Conservation (phyloP, 2,797 vertebrate species). For the Phrynocephalus guinanensis region DNA sequence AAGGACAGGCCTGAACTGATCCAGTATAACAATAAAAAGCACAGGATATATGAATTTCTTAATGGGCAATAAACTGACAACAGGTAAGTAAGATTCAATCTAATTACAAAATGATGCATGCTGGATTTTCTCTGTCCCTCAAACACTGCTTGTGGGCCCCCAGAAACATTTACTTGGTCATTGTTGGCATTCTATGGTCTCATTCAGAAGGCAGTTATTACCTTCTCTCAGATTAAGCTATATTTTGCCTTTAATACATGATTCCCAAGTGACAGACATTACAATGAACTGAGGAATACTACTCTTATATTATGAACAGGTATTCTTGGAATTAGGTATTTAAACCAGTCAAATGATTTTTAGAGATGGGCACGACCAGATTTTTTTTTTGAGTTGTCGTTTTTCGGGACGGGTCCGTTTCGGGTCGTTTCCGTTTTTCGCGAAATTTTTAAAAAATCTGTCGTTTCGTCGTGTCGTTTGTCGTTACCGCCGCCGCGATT, state of each 20-base stretch:
- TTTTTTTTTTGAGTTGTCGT: too few species aligned
- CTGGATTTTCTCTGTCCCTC: background rate
- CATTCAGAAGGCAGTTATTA: background rate
- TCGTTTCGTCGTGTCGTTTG: too few species aligned
- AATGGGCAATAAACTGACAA: background rate
- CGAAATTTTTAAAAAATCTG: too few species aligned
- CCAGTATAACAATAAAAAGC: background rate
- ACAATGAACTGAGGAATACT: background rate
- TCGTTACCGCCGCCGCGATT: too few species aligned
- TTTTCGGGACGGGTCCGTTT: too few species aligned
- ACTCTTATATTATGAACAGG: background rate
- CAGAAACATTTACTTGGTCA: background rate
- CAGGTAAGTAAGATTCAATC: background rate
- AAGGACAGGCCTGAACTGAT: background rate
- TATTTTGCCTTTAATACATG: too few species aligned
- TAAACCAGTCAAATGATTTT: too few species aligned
- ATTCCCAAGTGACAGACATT: background rate
- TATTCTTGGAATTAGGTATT: background rate
- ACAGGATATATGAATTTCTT: background rate
- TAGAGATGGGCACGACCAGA: too few species aligned
- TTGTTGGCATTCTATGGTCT: background rate
- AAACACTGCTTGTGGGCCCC: background rate
- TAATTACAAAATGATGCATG: background rate
- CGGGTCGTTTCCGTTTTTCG: too few species aligned
- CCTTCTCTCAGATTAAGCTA: too few species aligned